These are phyloP conservation scores for Pelochelys cantorii DNA, from an alignment of 2,797 vertebrate species.

Conservation along the genomic window DNA sequence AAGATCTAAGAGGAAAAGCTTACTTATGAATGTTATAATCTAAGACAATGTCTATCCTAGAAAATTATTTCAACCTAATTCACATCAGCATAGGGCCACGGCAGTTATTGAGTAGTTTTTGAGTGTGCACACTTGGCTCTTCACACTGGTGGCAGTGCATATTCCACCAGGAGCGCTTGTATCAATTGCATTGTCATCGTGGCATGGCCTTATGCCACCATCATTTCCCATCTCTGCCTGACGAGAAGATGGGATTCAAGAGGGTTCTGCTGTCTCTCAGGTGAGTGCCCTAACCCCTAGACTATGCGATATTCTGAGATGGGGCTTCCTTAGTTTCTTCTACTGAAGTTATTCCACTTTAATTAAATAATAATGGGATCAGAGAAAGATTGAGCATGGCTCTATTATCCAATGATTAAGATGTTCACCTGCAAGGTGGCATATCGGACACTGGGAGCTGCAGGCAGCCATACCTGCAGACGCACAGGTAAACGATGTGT, in stretches of 20 bases:
- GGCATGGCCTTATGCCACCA: background rate
- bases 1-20: background rate
- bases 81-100: too few relatives aligned
- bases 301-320: background rate
- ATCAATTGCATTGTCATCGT: too few relatives aligned
- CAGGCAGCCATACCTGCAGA: too few relatives aligned
- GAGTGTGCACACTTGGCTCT: too few relatives aligned
- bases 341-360: background rate
- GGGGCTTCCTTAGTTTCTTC: background rate
- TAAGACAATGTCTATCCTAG: too few relatives aligned
- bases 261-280: background rate
- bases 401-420: background rate
- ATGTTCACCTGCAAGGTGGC: background rate
- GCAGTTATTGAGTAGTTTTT: too few relatives aligned
- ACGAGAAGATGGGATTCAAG: background rate
- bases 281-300: background rate
- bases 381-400: background rate
- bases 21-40: background rate
- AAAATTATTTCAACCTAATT: too few relatives aligned
- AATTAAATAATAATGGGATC: background rate
- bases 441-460: background rate
- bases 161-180: too few relatives aligned
- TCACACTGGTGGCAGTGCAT: too few relatives aligned
- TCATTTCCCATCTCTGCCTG: background rate
- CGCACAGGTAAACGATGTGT: too few relatives aligned